A percentile compares a stretch with the other conserved stretches of the same genome.
Evolutionary conservation across 2,113 vertebrate genomes (phyloP).

Genomic region (Toxostoma redivivum): DNA sequence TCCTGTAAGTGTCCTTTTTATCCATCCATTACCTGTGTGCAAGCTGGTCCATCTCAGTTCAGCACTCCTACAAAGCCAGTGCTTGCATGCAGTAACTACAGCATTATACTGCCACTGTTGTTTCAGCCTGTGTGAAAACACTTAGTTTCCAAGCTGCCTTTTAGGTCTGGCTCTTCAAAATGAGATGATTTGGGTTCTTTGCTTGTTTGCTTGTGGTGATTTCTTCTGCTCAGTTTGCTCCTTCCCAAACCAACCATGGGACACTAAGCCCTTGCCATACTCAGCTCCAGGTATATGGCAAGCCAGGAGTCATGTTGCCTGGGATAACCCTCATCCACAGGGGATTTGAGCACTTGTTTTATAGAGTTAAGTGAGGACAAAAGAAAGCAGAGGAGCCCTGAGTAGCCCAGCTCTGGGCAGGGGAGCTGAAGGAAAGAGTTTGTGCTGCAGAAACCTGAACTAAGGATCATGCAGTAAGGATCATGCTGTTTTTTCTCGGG

Average conservation of each 20-base stretch:
- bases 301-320: not conserved
- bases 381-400: not conserved
- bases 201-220: not conserved
- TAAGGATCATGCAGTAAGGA: too few species aligned
- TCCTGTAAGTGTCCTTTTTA: not conserved
- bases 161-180: not conserved
- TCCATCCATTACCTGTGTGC: too few species aligned
- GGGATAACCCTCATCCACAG: rapidly evolving
- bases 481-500: not conserved
- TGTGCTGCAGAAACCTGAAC: not conserved
- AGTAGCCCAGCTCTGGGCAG: not conserved
- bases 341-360: not conserved
- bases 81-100: not conserved
- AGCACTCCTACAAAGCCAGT: not conserved
- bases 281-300: not conserved
- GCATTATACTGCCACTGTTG: not conserved
- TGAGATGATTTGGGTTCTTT: not conserved
- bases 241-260: not conserved
- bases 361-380: not conserved
- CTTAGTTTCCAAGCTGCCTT: not conserved
- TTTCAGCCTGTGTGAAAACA: not conserved
- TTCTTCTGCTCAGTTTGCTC: not conserved
- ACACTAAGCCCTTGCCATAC: rapidly evolving
- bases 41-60: not conserved
- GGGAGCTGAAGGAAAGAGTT: not conserved